A percentile compares a stretch with the other conserved stretches of the same genome.
phyloP scores from a whole-genome alignment of 2,113 vertebrate genomes.

The Podiceps cristatus region DNA sequence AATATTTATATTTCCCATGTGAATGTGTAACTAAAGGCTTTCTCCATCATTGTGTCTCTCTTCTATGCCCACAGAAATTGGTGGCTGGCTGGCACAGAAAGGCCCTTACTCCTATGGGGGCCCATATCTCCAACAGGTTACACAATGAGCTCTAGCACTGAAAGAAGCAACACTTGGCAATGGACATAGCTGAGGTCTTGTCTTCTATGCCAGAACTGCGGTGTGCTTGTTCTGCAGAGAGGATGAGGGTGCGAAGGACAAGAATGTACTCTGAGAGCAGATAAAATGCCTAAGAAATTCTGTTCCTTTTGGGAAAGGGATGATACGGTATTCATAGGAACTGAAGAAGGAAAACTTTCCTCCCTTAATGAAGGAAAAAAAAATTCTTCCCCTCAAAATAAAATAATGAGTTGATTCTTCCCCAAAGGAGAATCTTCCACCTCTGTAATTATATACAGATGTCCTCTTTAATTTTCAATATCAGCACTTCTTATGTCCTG shows the following conservation, averaged over 20 bases:
- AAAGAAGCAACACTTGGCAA: not conserved
- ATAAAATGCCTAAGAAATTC: not conserved
- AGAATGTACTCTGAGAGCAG: not conserved
- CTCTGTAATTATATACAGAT: not conserved
- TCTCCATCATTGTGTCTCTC: not conserved
- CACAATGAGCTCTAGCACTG: not conserved
- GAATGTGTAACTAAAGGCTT: not conserved
- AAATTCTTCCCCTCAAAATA: not conserved
- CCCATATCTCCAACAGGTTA: not conserved
- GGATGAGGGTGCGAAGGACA: accelerated
- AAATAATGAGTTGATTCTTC: not conserved
- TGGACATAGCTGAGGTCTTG: not conserved
- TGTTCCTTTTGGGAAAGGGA: not conserved
- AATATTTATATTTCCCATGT: not conserved
- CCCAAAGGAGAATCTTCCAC: not conserved
- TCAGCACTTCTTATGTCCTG: not conserved
- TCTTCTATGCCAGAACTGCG: not conserved
- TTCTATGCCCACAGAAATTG: not conserved
- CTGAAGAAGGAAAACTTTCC: not conserved
- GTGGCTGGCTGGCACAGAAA: not conserved
- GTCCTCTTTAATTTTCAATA: not conserved
- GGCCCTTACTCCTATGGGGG: not conserved
- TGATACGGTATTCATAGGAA: not conserved
- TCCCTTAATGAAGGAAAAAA: not conserved
- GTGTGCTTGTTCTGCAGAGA: not conserved